phyloP scores from a whole-genome alignment of 37 sponge, comb jelly and placozoan species.

The Hexactinellida sp. region DNA sequence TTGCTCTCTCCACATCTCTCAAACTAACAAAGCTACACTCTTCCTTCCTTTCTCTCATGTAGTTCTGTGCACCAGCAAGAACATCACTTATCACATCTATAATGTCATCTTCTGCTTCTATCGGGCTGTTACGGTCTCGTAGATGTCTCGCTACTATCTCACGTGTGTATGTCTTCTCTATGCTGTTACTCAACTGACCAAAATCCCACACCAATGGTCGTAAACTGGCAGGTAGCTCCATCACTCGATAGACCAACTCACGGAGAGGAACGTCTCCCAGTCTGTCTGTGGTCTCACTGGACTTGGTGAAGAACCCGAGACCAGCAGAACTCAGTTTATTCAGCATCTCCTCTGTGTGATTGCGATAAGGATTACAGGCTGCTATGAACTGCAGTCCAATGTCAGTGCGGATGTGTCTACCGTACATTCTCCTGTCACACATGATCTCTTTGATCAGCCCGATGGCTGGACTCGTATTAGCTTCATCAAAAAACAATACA shows the following conservation, averaged over 20 bases:
- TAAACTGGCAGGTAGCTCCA: slow-evolving; percentile 79
- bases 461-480: slow-evolving; percentile 87
- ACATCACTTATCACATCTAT: slow-evolving; percentile 26
- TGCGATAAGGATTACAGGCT: slow-evolving; percentile 86
- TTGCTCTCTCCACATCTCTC: slow-evolving; percentile 49
- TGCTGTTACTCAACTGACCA: slow-evolving; percentile 56
- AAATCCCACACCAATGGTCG: slow-evolving; percentile 87
- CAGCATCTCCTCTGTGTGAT: background rate
- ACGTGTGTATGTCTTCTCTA: slow-evolving; percentile 44
- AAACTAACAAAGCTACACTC: slow-evolving; percentile 60
- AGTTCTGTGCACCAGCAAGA: slow-evolving; percentile 47
- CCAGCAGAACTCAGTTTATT: slow-evolving; percentile 13
- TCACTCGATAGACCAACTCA: slow-evolving; percentile 81
- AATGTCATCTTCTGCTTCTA: background rate
- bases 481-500: slow-evolving; percentile 97
- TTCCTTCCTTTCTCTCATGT: slow-evolving; percentile 71
- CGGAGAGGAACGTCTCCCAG: slow-evolving; percentile 54
- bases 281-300: background rate
- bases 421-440: slow-evolving; percentile 81
- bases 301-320: background rate
- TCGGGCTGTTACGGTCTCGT: slow-evolving; percentile 18
- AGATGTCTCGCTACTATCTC: slow-evolving; percentile 70
- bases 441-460: slow-evolving; percentile 95
- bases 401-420: slow-evolving; percentile 43
- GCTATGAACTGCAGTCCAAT: slow-evolving; percentile 74